These are phyloP conservation scores for Balaeniceps rex DNA, from an alignment of 2,113 vertebrate species.

Conservation along the genomic window DNA sequence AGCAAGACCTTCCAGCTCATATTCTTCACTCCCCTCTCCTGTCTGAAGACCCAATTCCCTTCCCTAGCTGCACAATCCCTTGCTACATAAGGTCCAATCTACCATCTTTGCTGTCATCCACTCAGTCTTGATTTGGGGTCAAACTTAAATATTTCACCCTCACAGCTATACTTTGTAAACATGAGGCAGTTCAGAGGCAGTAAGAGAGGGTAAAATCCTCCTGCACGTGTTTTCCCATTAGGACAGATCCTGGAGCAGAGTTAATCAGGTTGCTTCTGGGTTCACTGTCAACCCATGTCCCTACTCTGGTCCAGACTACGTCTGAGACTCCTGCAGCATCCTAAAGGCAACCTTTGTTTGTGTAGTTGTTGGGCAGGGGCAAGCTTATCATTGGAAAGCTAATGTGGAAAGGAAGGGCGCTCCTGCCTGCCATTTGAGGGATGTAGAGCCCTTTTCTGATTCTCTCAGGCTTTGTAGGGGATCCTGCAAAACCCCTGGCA, in stretches of 20 bases:
- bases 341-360: not conserved
- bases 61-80: not conserved
- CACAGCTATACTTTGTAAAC: not conserved
- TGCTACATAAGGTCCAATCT: not conserved
- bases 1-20: not conserved
- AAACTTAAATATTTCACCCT: not conserved
- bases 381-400: not conserved
- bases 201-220: not conserved
- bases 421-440: not conserved
- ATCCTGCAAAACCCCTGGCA: not conserved
- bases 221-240: rapidly evolving
- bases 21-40: not conserved
- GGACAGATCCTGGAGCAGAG: not conserved
- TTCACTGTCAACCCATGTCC: not conserved
- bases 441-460: not conserved
- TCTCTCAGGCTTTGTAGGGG: not conserved
- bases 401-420: not conserved
- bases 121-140: not conserved
- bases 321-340: not conserved
- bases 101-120: not conserved
- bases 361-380: not conserved
- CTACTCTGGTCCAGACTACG: not conserved
- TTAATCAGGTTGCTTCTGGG: not conserved
- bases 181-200: not conserved
- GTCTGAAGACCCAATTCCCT: not conserved